Conservation (phyloP, 53 echinoderm and acorn worm genomes). For the Stichopus horrens region DNA sequence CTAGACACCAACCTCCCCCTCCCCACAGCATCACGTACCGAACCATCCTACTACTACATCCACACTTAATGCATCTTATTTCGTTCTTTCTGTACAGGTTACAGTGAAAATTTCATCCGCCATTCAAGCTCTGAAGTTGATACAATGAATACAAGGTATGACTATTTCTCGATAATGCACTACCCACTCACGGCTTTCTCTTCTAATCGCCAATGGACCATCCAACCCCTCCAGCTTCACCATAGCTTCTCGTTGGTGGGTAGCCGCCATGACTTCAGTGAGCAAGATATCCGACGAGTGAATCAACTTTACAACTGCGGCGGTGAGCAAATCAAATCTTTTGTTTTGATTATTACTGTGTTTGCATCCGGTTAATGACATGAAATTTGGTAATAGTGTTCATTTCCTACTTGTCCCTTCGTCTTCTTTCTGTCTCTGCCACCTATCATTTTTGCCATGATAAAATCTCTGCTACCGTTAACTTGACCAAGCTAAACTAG, state of each 20-base stretch:
- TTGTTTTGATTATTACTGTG: background rate
- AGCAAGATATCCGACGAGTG: conserved; percentile 68
- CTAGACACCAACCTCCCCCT: background rate
- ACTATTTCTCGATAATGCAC: conserved; percentile 92
- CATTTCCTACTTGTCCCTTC: no score
- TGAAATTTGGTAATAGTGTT: no score
- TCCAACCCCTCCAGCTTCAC: conserved; percentile 64
- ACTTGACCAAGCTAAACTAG: no score
- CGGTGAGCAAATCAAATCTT: conserved; percentile 51
- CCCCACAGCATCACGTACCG: no score
- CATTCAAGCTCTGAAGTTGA: conserved; percentile 70
- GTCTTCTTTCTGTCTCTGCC: no score
- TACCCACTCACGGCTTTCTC: conserved; percentile 87
- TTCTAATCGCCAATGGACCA: conserved; percentile 74
- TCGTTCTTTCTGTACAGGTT: conserved; percentile 52
- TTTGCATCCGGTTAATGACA: no score
- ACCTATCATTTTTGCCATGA: no score
- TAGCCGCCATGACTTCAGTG: conserved; percentile 73
- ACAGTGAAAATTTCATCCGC: conserved; percentile 76
- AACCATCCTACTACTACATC: background rate
- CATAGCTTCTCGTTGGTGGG: conserved; percentile 60
- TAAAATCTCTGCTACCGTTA: no score
- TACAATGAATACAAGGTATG: conserved; percentile 76
- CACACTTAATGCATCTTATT: background rate
- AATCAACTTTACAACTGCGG: conserved; percentile 87